These are phyloP conservation scores for Alviniconcha strummeri DNA, from an alignment of 2,888 invertebrate genomes.

Conservation along the genomic window DNA sequence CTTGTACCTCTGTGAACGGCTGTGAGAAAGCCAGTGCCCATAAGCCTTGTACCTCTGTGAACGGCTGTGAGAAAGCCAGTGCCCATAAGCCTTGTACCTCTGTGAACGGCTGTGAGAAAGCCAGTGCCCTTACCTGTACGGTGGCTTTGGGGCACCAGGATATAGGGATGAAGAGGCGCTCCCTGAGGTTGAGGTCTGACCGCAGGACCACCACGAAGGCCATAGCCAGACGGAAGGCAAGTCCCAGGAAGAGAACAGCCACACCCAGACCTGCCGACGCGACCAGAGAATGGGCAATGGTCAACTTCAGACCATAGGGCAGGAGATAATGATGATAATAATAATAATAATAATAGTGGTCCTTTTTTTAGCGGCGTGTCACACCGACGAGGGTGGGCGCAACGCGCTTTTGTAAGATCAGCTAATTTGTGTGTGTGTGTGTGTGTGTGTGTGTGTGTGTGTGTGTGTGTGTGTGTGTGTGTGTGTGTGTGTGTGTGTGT, in stretches of 20 bases:
- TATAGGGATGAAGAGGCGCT: conserved; percentile 91
- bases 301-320: too few species aligned
- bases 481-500: not conserved
- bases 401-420: too few species aligned
- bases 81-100: not conserved
- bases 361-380: too few species aligned
- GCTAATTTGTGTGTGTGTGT: not conserved
- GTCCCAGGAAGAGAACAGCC: conserved; percentile 80
- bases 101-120: not conserved
- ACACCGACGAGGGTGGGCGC: too few species aligned
- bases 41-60: too few species aligned
- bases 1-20: too few species aligned
- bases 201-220: conserved; percentile 75
- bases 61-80: too few species aligned
- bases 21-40: too few species aligned
- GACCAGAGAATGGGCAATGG: not conserved
- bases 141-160: conserved; percentile 98
- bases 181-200: conserved; percentile 88
- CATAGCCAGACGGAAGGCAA: conserved; percentile 76
- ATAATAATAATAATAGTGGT: too few species aligned
- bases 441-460: not conserved
- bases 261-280: conserved; percentile 79
- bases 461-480: not conserved
- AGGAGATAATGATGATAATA: too few species aligned
- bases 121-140: conserved; percentile 81